Evolutionary conservation across 2,888 invertebrate genomes (phyloP), one percentile per base, ranked within the genome.

Genomic region (Acrobasis consociella): DNA sequence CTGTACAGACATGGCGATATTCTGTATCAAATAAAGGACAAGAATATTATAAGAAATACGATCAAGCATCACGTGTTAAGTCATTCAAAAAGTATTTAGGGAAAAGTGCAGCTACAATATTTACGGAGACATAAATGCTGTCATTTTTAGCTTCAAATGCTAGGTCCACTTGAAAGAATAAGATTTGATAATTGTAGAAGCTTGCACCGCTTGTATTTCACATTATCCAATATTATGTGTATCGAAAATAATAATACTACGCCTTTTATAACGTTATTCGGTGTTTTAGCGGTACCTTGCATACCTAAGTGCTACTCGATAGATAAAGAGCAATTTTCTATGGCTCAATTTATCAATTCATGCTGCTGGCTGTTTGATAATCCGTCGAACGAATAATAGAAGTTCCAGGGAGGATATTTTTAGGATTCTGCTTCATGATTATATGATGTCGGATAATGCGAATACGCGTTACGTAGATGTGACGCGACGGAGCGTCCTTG

Each of bases 401-500:
- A 31, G 31, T 31, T 31, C 0, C 8, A 31, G 2, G 31, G 31
- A 31, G 5, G 31, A 31, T 31, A 31, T 31, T 5, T 31, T 31
- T 5, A 7, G 5, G 8, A 31, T 2, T 31, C 2, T 31, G 31
- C 11, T 13, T 46, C 11, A 42, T 42, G 42, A 10, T 42, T 49
- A 58, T 42, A 58, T 22, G 17, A 22, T 64, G 15, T 60, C 53
- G 37, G 38, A 31, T 39, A 13, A 46, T 46, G 46, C n/a, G 46
- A 46, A 46, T 46, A 46, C 13, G 42, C 42, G 46, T 22, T 31
- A 22, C 22, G 22, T 22, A 22, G 9, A 11, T 38, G 38, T 15
- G 50, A 22, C 51, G 64, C 62, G 60, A 31, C 15, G 50, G 42
- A 10, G 58, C 53, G 62, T 39, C 55, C 68, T 68, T 69, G 69